Percentiles rank a stretch among this genome's conserved stretches.
Conservation (phyloP, 2,888 invertebrate species). For the Helleia helle region DNA sequence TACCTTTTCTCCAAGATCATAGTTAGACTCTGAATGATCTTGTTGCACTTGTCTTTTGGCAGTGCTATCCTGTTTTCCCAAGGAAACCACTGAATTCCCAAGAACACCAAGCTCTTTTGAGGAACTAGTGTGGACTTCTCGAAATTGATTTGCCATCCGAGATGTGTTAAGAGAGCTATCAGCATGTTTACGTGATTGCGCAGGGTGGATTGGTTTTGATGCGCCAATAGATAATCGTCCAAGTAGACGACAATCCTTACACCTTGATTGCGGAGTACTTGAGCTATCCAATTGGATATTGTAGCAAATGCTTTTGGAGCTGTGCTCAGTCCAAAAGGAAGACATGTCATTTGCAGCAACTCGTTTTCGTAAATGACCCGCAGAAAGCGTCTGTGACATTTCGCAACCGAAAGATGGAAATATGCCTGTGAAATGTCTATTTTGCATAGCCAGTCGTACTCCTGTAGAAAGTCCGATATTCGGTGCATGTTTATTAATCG, state of each 20-base stretch:
- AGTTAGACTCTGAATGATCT: too few relatives aligned
- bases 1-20: too few relatives aligned
- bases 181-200: too few relatives aligned
- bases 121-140: slow-evolving; percentile 18
- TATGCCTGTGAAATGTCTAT: too few relatives aligned
- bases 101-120: slow-evolving; percentile 4
- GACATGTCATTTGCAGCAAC: slow-evolving; percentile 18
- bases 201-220: too few relatives aligned
- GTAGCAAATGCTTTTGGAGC: slow-evolving; percentile 17
- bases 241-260: background rate
- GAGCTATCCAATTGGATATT: slow-evolving; percentile 22
- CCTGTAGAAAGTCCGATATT: background rate
- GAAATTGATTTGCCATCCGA: slow-evolving; percentile 19
- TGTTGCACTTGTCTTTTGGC: slow-evolving; percentile 16
- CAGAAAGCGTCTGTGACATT: slow-evolving; percentile 8
- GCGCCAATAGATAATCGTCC: background rate
- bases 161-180: too few relatives aligned
- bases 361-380: slow-evolving; percentile 14
- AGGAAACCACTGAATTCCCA: too few relatives aligned
- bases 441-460: background rate
- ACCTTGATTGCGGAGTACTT: slow-evolving; percentile 13
- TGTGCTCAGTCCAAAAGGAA: slow-evolving; percentile 19
- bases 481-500: background rate
- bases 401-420: too few relatives aligned
- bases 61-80: slow-evolving; percentile 15